These are phyloP conservation scores for Berghia stephanieae DNA, from an alignment of 1,140 invertebrate species.

Conservation along the genomic window DNA sequence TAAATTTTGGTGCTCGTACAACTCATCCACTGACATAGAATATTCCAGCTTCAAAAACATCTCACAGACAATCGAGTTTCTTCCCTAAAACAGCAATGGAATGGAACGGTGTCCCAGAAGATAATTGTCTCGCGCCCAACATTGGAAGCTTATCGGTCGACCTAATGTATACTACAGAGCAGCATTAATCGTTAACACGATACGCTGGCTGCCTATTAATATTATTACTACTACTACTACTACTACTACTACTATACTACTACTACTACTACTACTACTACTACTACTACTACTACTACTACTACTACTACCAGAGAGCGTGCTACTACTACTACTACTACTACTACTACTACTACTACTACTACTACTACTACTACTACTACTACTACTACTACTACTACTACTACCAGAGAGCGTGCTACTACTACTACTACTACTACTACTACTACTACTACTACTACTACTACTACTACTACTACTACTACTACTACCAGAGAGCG, in stretches of 20 bases:
- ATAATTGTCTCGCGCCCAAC: no score
- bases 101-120: no score
- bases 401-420: no score
- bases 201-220: no score
- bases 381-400: not conserved
- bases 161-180: no score
- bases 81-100: no score
- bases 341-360: not conserved
- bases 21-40: no score
- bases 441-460: conserved; percentile 8
- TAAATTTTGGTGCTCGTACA: no score
- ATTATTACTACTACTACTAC: not conserved
- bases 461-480: conserved; percentile 7
- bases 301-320: not conserved
- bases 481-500: not conserved
- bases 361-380: not conserved
- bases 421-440: conserved; percentile 7
- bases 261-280: not conserved
- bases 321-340: not conserved
- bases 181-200: no score
- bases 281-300: not conserved
- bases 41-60: no score
- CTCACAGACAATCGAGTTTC: no score
- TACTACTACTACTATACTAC: not conserved
- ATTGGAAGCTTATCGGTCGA: no score